phyloP scores from a whole-genome alignment of 2,888 invertebrate genomes.

The Pelosia muscerda region DNA sequence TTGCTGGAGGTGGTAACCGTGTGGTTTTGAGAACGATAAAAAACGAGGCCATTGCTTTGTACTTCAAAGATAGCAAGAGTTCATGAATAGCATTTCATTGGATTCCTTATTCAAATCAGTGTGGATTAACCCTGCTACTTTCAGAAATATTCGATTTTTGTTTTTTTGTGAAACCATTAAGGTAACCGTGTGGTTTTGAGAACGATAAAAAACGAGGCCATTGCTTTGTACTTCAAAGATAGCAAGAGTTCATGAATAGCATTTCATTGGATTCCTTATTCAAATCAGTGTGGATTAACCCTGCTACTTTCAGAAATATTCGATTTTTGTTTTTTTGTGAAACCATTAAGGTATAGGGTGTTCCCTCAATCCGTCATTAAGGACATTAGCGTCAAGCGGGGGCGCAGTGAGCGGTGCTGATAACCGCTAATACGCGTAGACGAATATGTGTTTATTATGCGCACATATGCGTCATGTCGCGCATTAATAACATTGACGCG shows the following conservation, averaged over 20 bases:
- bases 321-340: slow-evolving; percentile 44
- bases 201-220: no score
- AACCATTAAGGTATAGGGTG: slow-evolving; percentile 45
- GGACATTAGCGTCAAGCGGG: slow-evolving; percentile 50
- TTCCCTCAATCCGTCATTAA: slow-evolving; percentile 54
- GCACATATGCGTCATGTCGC: slow-evolving; percentile 38
- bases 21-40: no score
- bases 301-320: background rate
- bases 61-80: no score
- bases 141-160: slow-evolving; percentile 25
- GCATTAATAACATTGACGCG: slow-evolving; percentile 76
- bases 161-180: slow-evolving; percentile 50
- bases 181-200: no score
- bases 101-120: no score
- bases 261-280: no score
- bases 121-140: background rate
- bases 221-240: no score
- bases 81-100: no score
- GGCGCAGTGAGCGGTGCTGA: slow-evolving; percentile 45
- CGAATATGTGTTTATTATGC: slow-evolving; percentile 44
- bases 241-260: no score
- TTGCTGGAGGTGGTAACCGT: no score
- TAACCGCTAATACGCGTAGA: slow-evolving; percentile 55
- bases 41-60: no score
- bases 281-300: background rate